Evolutionary conservation across 2,888 invertebrate species (phyloP), one percentile per base, ranked within the genome.

Genomic region (Scaptodrosophila latifasciaeformis): DNA sequence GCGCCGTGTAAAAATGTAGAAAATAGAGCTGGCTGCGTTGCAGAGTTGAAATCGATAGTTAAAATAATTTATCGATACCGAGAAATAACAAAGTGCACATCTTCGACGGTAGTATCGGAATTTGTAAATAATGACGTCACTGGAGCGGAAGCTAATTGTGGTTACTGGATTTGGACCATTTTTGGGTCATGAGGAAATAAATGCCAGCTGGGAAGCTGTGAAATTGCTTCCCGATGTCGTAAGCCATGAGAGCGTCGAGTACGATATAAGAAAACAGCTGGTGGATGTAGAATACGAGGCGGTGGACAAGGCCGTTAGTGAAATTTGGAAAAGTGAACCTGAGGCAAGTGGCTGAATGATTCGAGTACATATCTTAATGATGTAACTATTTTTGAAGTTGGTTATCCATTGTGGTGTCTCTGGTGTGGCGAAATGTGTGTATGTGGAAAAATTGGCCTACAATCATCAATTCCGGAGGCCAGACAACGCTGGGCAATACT

Each of bases 81-180:
- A 24, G 7, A 24, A 24, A 24, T 5, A 24, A 24, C 4, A 24
- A 24, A 24, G 4, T 24, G 7, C 24, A 24, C 24, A 7, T 24
- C 24, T 3, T 24, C 24, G 4, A 24, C 24, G 7, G n/a, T n/a
- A 24, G 7, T 7, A 24, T 5, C 3, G 4, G 24, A 24, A 24
- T 24, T 24, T 5, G 15, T 17, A 37, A 15, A 5, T 17, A 37
- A 17, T 37, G 37, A 74, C 77, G 72, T 57, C 75, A 13, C n/a
- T 31, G 27, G 78, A 74, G 35, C 56, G 77, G 57, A 78, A 80
- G 54, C 51, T 81, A 27, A 78, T 87, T 46, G 54, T 91, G 43
- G 88, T 92, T 2, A 90, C 91, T 58, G 94, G 94, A n/a, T 95
- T 94, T 86, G 94, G 93, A 0, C 92, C 92, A 17, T 95, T 94